Conservation (phyloP, 1,140 invertebrate genomes). For the Zaprionus davidi region DNA sequence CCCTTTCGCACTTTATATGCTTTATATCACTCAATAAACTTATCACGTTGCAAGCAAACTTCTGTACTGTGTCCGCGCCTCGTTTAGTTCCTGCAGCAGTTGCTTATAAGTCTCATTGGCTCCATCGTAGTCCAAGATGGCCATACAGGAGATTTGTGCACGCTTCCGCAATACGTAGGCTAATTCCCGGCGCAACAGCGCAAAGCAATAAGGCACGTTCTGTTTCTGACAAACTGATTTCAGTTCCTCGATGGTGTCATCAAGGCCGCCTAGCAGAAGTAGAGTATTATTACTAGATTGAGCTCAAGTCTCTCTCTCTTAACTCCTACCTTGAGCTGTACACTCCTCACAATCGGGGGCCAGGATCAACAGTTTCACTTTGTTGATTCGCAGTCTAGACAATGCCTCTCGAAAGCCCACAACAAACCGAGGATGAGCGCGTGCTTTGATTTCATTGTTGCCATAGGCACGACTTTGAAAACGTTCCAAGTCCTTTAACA, state of each 20-base stretch:
- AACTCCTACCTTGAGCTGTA: constrained; percentile 42
- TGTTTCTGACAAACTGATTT: constrained; percentile 66
- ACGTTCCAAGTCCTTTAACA: constrained; percentile 86
- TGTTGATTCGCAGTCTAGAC: constrained; percentile 86
- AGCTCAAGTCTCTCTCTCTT: not conserved
- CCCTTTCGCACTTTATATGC: constrained; percentile 46
- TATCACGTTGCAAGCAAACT: constrained; percentile 50
- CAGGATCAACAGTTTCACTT: constrained; percentile 87
- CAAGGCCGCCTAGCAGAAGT: constrained; percentile 55
- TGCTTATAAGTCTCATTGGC: constrained; percentile 56
- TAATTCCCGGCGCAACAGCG: constrained; percentile 63
- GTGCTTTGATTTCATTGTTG: constrained; percentile 87
- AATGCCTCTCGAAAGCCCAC: constrained; percentile 87
- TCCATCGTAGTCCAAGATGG: constrained; percentile 76
- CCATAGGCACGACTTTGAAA: constrained; percentile 87
- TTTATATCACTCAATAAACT: constrained; percentile 44
- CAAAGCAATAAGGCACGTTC: constrained; percentile 69
- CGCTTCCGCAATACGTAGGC: constrained; percentile 71
- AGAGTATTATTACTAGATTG: not conserved
- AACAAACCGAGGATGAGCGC: constrained; percentile 86
- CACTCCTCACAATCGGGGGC: constrained; percentile 85
- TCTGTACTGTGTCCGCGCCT: constrained; percentile 55
- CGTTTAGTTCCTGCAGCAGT: constrained; percentile 54
- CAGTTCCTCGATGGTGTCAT: constrained; percentile 60
- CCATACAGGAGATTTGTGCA: constrained; percentile 74